These are phyloP conservation scores for Microcebus griseorufus DNA, from an alignment of 2,113 vertebrate genomes.

Conservation along the genomic window DNA sequence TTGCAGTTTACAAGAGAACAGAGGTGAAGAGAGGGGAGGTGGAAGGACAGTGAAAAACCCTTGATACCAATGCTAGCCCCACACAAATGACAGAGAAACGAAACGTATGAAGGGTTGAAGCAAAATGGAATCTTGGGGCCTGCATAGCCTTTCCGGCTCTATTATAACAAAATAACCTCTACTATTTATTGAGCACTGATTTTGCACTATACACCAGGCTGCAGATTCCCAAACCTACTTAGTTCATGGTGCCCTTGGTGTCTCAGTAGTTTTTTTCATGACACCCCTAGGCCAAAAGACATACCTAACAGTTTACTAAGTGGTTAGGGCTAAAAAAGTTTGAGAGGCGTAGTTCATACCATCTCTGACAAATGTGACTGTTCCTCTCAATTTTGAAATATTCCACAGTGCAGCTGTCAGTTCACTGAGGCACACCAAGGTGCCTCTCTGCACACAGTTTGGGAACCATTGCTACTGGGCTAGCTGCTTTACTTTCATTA, in stretches of 20 bases:
- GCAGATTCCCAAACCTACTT: not conserved
- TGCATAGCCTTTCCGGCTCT: not conserved
- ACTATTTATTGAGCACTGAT: rapidly evolving
- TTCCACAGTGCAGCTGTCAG: no score
- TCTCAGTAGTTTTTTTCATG: not conserved
- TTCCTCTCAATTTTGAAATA: not conserved
- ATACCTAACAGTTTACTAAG: not conserved
- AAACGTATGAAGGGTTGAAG: not conserved
- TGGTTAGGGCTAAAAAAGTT: not conserved
- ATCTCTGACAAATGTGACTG: not conserved
- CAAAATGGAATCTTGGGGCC: not conserved
- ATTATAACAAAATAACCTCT: rapidly evolving
- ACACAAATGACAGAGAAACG: rapidly evolving
- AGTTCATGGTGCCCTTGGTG: not conserved
- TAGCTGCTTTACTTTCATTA: not conserved
- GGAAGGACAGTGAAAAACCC: rapidly evolving
- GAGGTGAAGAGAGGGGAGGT: not conserved
- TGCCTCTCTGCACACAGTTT: rapidly evolving
- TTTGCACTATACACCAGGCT: not conserved
- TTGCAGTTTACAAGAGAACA: not conserved
- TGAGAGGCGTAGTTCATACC: rapidly evolving
- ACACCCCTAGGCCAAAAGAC: not conserved
- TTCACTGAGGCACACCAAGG: not conserved
- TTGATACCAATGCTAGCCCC: rapidly evolving
- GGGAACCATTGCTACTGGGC: not conserved